These are phyloP conservation scores for Xenopus petersii DNA, from an alignment of 2,797 vertebrate genomes.

Conservation along the genomic window DNA sequence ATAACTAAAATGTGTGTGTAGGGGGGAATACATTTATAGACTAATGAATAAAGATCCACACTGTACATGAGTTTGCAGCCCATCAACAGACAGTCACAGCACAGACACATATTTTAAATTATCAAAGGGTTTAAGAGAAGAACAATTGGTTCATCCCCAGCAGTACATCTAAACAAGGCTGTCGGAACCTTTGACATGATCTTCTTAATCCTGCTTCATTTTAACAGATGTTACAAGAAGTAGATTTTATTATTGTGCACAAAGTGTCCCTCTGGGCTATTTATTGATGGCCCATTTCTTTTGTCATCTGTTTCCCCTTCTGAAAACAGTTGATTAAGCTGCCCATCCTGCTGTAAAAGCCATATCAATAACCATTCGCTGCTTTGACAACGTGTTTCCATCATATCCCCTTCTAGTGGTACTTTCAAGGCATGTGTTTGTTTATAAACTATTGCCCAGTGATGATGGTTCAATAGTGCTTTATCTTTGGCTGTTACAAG, in stretches of 20 bases:
- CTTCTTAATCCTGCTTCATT: constrained; percentile 19
- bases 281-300: constrained; percentile 49
- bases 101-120: not conserved
- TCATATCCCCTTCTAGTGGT: constrained; percentile 15
- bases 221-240: constrained; percentile 28
- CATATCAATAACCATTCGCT: constrained; percentile 34
- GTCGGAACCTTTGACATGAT: constrained; percentile 25
- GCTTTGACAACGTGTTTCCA: constrained; percentile 42
- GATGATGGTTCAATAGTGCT: constrained; percentile 34
- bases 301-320: constrained; percentile 46
- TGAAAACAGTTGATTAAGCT: constrained; percentile 46
- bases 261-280: constrained; percentile 21
- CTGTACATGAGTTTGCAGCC: too few species aligned
- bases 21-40: too few species aligned
- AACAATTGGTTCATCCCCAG: not conserved
- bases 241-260: constrained; percentile 32
- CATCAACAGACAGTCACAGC: too few species aligned
- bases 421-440: constrained; percentile 17
- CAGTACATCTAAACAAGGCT: constrained; percentile 22
- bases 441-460: not conserved
- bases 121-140: not conserved
- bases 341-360: constrained; percentile 34
- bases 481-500: not conserved
- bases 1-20: too few species aligned
- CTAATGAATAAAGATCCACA: too few species aligned